phyloP scores from a whole-genome alignment of 1,140 invertebrate species.

The Diorhabda carinulata region DNA sequence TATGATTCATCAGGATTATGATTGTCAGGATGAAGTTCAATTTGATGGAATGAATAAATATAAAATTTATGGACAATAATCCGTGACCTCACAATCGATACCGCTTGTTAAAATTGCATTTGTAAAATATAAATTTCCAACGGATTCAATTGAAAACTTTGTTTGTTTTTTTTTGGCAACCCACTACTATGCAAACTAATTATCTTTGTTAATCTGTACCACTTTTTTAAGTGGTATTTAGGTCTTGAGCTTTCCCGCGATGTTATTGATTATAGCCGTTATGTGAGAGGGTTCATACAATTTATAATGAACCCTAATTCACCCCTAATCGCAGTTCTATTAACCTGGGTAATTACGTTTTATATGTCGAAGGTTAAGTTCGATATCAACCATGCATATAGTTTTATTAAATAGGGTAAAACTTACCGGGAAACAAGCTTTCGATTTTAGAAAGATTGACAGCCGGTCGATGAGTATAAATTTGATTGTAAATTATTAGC shows the following conservation, averaged over 20 bases:
- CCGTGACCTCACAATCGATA: too few species aligned
- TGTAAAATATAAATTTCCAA: too few species aligned
- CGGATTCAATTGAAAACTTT: too few species aligned
- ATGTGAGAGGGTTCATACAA: not conserved
- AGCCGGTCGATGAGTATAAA: too few species aligned
- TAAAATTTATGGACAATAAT: too few species aligned
- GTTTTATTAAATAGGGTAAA: conserved; percentile 12
- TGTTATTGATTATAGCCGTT: conserved; percentile 7
- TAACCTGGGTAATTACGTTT: conserved; percentile 3
- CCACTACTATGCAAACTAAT: not conserved
- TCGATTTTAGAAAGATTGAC: not conserved
- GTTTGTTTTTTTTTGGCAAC: not conserved
- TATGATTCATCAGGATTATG: too few species aligned
- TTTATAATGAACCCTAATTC: conserved; percentile 7
- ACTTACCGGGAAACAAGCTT: not conserved
- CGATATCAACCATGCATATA: conserved; percentile 4
- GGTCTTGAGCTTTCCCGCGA: conserved; percentile 10
- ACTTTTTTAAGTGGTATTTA: conserved; percentile 18
- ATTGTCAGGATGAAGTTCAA: too few species aligned
- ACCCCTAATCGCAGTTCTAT: conserved; percentile 5
- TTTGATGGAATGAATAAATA: too few species aligned
- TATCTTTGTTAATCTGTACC: conserved; percentile 12
- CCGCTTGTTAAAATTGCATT: too few species aligned
- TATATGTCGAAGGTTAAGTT: conserved; percentile 9
- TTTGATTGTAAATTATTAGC: too few species aligned